Evolutionary conservation across 2,888 invertebrate genomes (phyloP), one percentile per base, ranked within the genome.

Genomic region (Protophormia terraenovae): DNA sequence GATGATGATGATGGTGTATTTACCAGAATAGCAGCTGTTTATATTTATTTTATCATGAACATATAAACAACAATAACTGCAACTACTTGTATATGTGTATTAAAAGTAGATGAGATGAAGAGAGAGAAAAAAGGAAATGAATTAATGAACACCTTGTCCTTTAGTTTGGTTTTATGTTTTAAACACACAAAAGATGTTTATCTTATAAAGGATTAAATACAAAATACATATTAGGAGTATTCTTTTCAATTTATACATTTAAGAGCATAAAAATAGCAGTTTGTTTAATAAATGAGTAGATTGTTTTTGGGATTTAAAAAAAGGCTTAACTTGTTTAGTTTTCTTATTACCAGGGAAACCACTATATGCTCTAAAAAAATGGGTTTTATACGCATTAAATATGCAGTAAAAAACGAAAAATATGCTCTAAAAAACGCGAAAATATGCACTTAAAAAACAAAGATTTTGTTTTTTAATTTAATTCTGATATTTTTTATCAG

Each of bases 21-120:
- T 35, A 76, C 7, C 29, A 76, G 22, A 45, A 76, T 14, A 76
- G 69, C 82, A 82, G 82, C 76, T 82, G 81, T 62, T 81, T 62
- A 22, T n/a, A 22, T 62, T 69, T 53, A 5, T 47, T 64, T 66
- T 19, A 58, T n/a, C 27, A 38, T 16, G 27, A 45, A 76, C 67
- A 53, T 0, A 35, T 12, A 27, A 19, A 58, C 35, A 64, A 64
- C 35, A 69, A 50, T 32, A 47, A 27, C 3, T 6, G 47, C 50
- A 47, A 27, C 3, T 6, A 67, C 10, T 66, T 55, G 12, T 16
- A 14, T 22, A n/a, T n/a, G n/a, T n/a, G n/a, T n/a, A n/a, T 14
- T 19, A 27, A 45, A 69, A 2, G 22, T 22, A 27, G 19, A 45
- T 7, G 19, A 35, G 7, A 22, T 3, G 22, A 3, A 53, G 22